phyloP scores from a whole-genome alignment of 2,113 vertebrate genomes.

The Percopsis transmontana region DNA sequence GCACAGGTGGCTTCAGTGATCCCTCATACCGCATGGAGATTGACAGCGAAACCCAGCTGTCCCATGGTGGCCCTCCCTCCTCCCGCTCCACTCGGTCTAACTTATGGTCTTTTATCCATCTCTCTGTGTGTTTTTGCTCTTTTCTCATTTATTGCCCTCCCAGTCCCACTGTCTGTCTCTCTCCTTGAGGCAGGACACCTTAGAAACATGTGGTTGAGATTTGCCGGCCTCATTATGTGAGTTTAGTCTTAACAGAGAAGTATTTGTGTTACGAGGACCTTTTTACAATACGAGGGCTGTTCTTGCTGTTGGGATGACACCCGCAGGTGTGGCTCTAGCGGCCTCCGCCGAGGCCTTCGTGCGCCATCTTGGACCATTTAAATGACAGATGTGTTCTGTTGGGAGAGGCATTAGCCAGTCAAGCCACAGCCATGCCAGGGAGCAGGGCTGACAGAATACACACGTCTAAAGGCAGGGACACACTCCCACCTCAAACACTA shows the following conservation, averaged over 20 bases:
- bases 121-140: not conserved
- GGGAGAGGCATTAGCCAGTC: slow-evolving; percentile 47
- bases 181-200: slow-evolving; percentile 21
- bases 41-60: slow-evolving; percentile 35
- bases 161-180: not conserved
- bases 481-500: no score
- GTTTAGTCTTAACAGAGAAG: slow-evolving; percentile 81
- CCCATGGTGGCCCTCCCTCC: not conserved
- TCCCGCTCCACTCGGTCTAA: not conserved
- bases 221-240: slow-evolving; percentile 80
- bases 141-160: not conserved
- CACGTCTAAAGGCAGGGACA: not conserved
- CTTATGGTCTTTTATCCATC: not conserved
- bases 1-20: slow-evolving; percentile 48
- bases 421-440: slow-evolving; percentile 29
- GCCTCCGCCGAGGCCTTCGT: slow-evolving; percentile 83
- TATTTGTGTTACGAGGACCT: slow-evolving; percentile 82
- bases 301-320: slow-evolving; percentile 88
- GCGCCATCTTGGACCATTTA: slow-evolving; percentile 82
- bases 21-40: slow-evolving; percentile 41
- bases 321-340: slow-evolving; percentile 85
- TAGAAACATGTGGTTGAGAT: slow-evolving; percentile 82
- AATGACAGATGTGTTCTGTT: slow-evolving; percentile 79
- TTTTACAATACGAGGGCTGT: slow-evolving; percentile 87
- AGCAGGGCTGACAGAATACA: slow-evolving; percentile 32